Evolutionary conservation across 2,797 vertebrate species (phyloP).

Genomic region (Fistularia tabacaria): DNA sequence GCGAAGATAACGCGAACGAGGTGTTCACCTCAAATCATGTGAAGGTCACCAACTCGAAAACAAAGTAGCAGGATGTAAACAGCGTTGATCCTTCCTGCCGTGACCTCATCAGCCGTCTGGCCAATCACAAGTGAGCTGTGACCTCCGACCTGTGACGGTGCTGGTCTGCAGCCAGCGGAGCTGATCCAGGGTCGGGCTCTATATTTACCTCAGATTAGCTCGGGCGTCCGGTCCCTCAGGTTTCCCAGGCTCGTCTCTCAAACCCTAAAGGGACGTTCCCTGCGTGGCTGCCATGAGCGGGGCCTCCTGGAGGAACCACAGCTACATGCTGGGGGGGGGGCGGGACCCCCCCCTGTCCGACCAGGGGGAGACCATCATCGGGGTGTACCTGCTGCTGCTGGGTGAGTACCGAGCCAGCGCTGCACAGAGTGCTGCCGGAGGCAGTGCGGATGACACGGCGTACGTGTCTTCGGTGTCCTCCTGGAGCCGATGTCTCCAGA

Average conservation of each 20-base stretch:
- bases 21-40: too few relatives aligned
- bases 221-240: not conserved
- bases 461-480: not conserved
- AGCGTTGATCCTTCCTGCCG: not conserved
- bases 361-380: slow-evolving; percentile 80
- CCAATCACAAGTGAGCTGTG: slow-evolving; percentile 12
- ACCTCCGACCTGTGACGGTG: slow-evolving; percentile 3
- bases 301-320: slow-evolving; percentile 76
- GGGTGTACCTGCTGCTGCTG: slow-evolving; percentile 76
- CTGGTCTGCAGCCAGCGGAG: slow-evolving; percentile 9
- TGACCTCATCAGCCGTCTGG: slow-evolving; percentile 4
- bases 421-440: not conserved
- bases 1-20: too few relatives aligned
- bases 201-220: slow-evolving; percentile 45
- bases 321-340: slow-evolving; percentile 55
- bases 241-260: not conserved
- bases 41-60: not conserved
- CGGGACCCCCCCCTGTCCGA: slow-evolving; percentile 73
- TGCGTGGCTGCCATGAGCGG: not conserved
- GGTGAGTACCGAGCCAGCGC: slow-evolving; percentile 53
- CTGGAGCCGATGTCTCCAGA: not conserved
- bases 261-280: too few relatives aligned
- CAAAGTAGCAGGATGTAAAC: not conserved
- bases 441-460: not conserved
- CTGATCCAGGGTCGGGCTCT: slow-evolving; percentile 34